phyloP scores from a whole-genome alignment of 2,797 vertebrate species.

The Hirundo rustica region DNA sequence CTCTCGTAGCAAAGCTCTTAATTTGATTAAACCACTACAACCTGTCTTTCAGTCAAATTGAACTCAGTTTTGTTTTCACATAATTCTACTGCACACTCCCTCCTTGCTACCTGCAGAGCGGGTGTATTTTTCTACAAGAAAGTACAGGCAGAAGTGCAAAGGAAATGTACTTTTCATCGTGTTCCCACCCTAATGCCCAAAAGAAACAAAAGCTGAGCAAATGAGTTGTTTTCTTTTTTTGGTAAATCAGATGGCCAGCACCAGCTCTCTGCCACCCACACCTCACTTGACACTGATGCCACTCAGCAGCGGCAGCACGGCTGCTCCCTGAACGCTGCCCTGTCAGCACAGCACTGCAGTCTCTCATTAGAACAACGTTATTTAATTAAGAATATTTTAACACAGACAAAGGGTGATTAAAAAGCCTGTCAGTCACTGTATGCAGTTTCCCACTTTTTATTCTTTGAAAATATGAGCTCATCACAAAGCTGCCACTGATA shows the following conservation, averaged over 20 bases:
- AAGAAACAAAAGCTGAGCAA: background rate
- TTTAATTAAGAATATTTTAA: constrained; percentile 1
- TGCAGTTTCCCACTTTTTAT: background rate
- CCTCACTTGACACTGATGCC: background rate
- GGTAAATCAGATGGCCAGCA: background rate
- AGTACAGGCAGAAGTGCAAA: background rate
- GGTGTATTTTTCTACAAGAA: background rate
- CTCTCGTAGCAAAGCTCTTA: background rate
- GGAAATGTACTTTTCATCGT: background rate
- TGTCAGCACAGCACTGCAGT: background rate
- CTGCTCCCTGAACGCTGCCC: background rate
- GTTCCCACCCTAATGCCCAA: background rate
- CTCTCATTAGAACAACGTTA: background rate
- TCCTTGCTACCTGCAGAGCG: background rate
- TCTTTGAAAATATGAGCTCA: background rate
- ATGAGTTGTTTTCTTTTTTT: background rate
- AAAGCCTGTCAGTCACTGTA: background rate
- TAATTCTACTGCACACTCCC: background rate
- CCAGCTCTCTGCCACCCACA: background rate
- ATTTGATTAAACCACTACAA: background rate
- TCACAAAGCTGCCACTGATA: background rate
- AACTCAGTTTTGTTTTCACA: background rate
- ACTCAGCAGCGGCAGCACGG: rapidly evolving
- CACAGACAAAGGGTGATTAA: background rate
- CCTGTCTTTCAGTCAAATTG: background rate